These are phyloP conservation scores for Cladopsammia gracilis DNA, from an alignment of 64 coral and sea anemone genomes.

Conservation along the genomic window DNA sequence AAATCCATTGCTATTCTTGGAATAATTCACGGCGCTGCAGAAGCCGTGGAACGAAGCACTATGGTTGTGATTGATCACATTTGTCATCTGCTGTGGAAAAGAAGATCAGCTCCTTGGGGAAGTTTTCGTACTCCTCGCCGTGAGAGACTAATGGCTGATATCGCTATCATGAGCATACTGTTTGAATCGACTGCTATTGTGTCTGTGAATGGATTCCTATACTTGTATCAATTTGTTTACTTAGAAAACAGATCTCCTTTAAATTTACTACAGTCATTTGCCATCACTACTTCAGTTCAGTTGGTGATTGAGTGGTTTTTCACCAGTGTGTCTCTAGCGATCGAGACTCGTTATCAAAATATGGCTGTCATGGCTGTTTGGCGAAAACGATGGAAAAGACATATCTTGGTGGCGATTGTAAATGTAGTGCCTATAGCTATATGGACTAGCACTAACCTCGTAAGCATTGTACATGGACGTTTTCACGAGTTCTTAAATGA, in stretches of 20 bases:
- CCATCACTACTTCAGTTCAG: neutral
- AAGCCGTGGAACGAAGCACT: neutral
- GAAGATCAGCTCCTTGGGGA: neutral
- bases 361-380: slow-evolving; percentile 37
- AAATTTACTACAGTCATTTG: neutral
- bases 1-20: slow-evolving; percentile 17
- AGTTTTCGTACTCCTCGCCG: slow-evolving; percentile 9
- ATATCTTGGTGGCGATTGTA: slow-evolving; percentile 10
- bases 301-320: slow-evolving; percentile 9
- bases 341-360: slow-evolving; percentile 18
- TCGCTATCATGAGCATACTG: slow-evolving; percentile 10
- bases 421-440: neutral
- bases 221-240: neutral
- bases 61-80: neutral
- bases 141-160: slow-evolving; percentile 34
- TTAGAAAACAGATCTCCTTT: neutral
- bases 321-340: neutral
- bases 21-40: slow-evolving; percentile 11
- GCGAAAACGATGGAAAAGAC: slow-evolving; percentile 6
- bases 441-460: neutral
- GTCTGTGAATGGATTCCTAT: neutral
- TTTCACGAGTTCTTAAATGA: neutral
- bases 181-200: slow-evolving; percentile 16
- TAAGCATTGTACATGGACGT: neutral
- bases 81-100: neutral